These are phyloP conservation scores for Drosophila novamexicana DNA, from an alignment of 1,140 invertebrate species.

Conservation along the genomic window DNA sequence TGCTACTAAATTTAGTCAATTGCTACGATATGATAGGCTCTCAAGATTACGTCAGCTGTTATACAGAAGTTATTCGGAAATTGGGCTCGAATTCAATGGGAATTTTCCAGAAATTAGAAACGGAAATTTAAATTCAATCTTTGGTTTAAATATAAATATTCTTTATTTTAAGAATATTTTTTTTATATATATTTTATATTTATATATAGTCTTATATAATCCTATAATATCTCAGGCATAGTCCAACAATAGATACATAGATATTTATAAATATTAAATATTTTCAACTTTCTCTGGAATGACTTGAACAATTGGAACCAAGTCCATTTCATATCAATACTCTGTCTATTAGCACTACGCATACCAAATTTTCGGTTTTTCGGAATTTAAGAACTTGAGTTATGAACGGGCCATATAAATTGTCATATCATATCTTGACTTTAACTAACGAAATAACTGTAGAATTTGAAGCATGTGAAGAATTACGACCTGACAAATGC, in stretches of 20 bases:
- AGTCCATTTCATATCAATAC: no score
- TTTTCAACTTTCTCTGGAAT: no score
- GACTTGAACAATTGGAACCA: no score
- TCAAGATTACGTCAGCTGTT: slow-evolving; percentile 9
- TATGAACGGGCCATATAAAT: not conserved
- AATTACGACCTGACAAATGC: not conserved
- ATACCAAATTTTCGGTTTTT: no score
- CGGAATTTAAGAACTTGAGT: not conserved
- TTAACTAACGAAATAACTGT: not conserved
- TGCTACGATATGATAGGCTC: slow-evolving; percentile 2
- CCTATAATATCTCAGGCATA: no score
- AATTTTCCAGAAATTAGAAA: not conserved
- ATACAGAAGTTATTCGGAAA: not conserved
- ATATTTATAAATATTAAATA: no score
- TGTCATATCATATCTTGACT: slow-evolving; percentile 9
- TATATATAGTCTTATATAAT: no score
- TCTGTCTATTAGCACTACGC: no score
- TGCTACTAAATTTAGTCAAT: slow-evolving; percentile 31
- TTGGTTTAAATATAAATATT: no score
- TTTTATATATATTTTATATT: not conserved
- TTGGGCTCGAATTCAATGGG: not conserved
- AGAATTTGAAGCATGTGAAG: not conserved
- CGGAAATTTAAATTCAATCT: no score
- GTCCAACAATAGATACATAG: no score
- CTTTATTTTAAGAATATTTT: not conserved